Evolutionary conservation across 2,888 invertebrate species (phyloP).

Genomic region (Stegophylla sp.): DNA sequence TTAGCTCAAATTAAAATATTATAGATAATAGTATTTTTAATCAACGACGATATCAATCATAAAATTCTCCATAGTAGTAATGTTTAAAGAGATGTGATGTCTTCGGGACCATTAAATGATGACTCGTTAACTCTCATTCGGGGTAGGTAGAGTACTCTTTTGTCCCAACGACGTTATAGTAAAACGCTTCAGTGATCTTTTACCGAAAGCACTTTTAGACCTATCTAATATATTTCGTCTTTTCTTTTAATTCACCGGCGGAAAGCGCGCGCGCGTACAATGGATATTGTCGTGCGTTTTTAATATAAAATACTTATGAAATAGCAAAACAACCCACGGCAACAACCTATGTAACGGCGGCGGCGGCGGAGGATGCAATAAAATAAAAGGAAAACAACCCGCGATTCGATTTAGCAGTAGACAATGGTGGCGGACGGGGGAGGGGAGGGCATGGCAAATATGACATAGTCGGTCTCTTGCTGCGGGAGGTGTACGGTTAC

Average conservation of each 20-base stretch:
- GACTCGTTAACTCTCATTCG: not conserved
- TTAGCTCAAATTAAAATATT: no score
- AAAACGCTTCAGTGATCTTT: not conserved
- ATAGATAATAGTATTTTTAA: no score
- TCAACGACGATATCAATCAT: no score
- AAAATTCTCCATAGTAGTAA: no score
- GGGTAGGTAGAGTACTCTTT: slow-evolving; percentile 1
- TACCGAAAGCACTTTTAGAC: not conserved
- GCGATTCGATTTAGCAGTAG: slow-evolving; percentile 40
- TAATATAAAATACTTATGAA: slow-evolving; percentile 50
- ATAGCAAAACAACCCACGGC: slow-evolving; percentile 3
- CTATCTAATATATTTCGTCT: slow-evolving; percentile 2
- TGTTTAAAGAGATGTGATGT: no score
- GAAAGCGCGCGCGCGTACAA: slow-evolving; percentile 1
- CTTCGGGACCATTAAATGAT: no score
- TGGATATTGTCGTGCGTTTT: slow-evolving; percentile 37
- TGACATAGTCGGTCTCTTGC: slow-evolving; percentile 6
- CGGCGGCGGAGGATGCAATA: slow-evolving; percentile 5
- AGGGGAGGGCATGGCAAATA: slow-evolving; percentile 2
- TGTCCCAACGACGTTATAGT: not conserved
- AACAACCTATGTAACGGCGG: not conserved
- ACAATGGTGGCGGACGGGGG: not conserved
- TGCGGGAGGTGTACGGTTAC: not conserved
- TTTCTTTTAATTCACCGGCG: slow-evolving; percentile 31
- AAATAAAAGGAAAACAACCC: slow-evolving; percentile 33